phyloP scores from a whole-genome alignment of 2,888 invertebrate genomes.

The Platycheirus albimanus region DNA sequence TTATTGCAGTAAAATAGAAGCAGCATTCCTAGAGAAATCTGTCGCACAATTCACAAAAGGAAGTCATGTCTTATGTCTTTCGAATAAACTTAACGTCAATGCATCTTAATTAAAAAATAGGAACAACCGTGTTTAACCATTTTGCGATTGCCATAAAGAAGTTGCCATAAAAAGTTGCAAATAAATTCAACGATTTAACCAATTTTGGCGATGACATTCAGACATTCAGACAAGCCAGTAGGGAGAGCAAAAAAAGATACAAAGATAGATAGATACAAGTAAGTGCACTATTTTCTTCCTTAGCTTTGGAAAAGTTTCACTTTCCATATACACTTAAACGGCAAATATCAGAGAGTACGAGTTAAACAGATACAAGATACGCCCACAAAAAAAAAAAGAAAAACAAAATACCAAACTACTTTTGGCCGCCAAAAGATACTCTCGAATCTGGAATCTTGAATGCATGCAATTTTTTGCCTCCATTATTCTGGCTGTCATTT shows the following conservation, averaged over 20 bases:
- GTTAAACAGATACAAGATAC: slow-evolving; percentile 21
- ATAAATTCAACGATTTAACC: slow-evolving; percentile 19
- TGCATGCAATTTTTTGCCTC: slow-evolving; percentile 40
- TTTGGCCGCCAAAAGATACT: slow-evolving; percentile 32
- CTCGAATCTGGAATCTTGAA: slow-evolving; percentile 26
- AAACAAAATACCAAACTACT: slow-evolving; percentile 34
- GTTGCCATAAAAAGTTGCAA: slow-evolving; percentile 27
- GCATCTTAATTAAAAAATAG: slow-evolving; percentile 19
- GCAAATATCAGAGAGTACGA: slow-evolving; percentile 13
- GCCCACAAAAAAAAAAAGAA: no score
- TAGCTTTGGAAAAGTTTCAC: slow-evolving; percentile 49
- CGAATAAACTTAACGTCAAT: neutral
- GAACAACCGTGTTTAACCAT: neutral
- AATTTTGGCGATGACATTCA: slow-evolving; percentile 23
- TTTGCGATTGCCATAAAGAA: neutral
- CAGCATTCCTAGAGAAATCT: neutral
- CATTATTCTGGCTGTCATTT: slow-evolving; percentile 5
- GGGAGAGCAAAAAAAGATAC: no score
- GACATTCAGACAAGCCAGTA: no score
- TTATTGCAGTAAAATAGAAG: slow-evolving; percentile 9
- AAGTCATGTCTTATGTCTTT: neutral
- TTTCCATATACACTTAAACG: slow-evolving; percentile 44
- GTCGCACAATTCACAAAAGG: slow-evolving; percentile 24
- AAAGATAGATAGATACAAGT: neutral
- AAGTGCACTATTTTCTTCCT: neutral